Base-by-base conservation (phyloP, 2,888 invertebrate genomes). In the Crossocerus cetratus region DNA sequence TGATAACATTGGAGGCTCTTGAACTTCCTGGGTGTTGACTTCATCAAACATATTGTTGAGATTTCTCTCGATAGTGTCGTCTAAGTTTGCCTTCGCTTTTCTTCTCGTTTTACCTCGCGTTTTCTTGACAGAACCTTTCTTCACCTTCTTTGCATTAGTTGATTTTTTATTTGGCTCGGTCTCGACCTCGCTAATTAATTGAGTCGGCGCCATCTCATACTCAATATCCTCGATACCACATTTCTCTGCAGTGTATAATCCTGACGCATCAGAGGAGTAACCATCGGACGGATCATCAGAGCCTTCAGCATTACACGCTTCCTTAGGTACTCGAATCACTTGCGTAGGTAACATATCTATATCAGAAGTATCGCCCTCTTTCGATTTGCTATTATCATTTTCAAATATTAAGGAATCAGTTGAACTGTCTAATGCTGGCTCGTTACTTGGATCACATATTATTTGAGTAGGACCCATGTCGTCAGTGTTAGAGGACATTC, bases 31-130 rank as follows among this genome's bases (percentile, higher is more conserved):
- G 2, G 83, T 78, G 43, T 65, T 74, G 1, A 76, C 71, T 11
- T 78, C 79, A 0, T 82, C 84, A 18, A 89, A 87, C 73, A 88
- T 84, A 54, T 78, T 70, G 5, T 83, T 80, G 2, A 88, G 65
- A 69, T 86, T 84, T 55, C 61, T 65, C 56, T 84, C 85, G 5
- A 88, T 11, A 0, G 77, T 81, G 18, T 84, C 86, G 18, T 85
- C 72, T 4, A 75, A 22, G 56, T 59, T 66, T 0, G 18, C 5
- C 18, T 20, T 55, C n/a, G n/a, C 16, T 49, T 49, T 49, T 32
- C 0, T 32, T 32, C 1, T 32, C 2, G 49, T 14, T 49, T 49
- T 49, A 16, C n/a, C 14, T 49, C 16, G 3, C 2, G 3, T 49
- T 2, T 49, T 49, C 8, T 20, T 68, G 18, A 65, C 20, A 18